phyloP scores from a whole-genome alignment of 2,888 invertebrate genomes.

The Galeopsomyia nigrocyanea region DNA sequence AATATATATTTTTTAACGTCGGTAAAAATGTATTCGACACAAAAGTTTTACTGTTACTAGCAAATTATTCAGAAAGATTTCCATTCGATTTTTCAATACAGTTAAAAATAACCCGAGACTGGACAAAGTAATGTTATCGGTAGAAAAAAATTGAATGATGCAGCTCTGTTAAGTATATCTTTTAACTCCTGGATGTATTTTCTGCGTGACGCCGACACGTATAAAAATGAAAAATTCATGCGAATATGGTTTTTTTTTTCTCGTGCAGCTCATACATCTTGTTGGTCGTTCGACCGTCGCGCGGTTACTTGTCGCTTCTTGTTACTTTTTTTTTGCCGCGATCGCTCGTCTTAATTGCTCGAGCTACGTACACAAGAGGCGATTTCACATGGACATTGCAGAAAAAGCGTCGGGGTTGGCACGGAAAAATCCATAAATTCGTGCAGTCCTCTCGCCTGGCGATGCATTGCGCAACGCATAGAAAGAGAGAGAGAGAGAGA shows the following conservation, averaged over 20 bases:
- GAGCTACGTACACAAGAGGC: neutral
- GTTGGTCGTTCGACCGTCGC: neutral
- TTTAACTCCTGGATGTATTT: conserved; percentile 35
- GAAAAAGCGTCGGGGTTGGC: no score
- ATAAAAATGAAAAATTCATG: conserved; percentile 19
- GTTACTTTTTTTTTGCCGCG: neutral
- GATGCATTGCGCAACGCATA: conserved; percentile 58
- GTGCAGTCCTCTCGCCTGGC: conserved; percentile 37
- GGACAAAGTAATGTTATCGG: no score
- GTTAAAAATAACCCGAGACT: no score
- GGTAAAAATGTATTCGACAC: conserved; percentile 46
- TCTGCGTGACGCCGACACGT: conserved; percentile 41
- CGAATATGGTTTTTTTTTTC: neutral
- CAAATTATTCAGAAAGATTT: no score
- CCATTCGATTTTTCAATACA: no score
- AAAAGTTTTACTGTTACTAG: no score
- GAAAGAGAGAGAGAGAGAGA: conserved; percentile 2
- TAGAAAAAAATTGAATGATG: no score
- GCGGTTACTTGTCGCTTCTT: neutral
- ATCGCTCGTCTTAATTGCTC: conserved; percentile 6
- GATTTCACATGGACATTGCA: neutral
- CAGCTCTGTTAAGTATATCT: no score
- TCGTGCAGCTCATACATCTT: conserved; percentile 11
- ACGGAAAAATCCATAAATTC: no score
- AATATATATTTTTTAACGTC: conserved; percentile 34